A percentile compares a stretch with the other conserved stretches of the same genome.
Evolutionary conservation across 2,113 vertebrate genomes (phyloP).

Genomic region (Sclerurus mexicanus): DNA sequence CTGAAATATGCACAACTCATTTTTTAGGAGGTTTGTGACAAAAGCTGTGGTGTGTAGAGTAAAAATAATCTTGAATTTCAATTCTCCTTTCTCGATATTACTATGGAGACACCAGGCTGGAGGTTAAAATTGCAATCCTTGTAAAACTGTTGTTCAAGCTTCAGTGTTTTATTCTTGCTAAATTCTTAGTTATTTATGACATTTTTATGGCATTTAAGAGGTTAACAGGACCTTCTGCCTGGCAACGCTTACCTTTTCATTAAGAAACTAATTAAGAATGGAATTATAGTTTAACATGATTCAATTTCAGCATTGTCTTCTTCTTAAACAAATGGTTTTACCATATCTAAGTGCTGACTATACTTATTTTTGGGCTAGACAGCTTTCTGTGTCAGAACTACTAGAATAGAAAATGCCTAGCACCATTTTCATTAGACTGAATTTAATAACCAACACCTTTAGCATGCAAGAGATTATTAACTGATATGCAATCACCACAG

Average conservation of each 20-base stretch:
- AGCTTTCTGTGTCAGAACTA: neutral
- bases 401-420: neutral
- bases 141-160: neutral
- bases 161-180: neutral
- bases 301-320: neutral
- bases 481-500: neutral
- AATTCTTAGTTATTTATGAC: neutral
- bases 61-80: slow-evolving; percentile 30
- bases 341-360: neutral
- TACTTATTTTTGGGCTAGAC: neutral
- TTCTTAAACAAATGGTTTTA: neutral
- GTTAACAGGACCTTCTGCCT: neutral
- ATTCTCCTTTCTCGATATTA: neutral
- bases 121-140: neutral
- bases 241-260: neutral
- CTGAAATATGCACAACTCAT: neutral
- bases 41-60: neutral
- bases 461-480: neutral
- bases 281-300: neutral
- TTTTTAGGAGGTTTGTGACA: neutral
- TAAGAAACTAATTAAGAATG: neutral
- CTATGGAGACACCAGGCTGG: neutral
- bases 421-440: neutral
- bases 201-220: neutral
- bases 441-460: neutral